These are phyloP conservation scores for Fistularia tabacaria DNA, from an alignment of 2,797 vertebrate species.

Conservation along the genomic window DNA sequence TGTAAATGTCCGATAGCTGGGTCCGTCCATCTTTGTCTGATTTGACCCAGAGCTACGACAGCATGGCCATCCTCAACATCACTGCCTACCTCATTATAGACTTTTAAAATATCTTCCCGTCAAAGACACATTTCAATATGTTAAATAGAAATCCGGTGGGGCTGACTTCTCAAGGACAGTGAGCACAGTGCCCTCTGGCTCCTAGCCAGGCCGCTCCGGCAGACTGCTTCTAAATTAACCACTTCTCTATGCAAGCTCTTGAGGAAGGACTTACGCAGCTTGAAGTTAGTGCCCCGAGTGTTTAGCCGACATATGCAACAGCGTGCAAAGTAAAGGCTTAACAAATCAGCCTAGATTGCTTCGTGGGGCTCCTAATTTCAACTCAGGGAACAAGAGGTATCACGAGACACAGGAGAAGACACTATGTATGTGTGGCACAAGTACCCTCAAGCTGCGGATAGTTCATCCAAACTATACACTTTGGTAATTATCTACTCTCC, in stretches of 20 bases:
- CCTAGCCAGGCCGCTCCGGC: conserved; percentile 75
- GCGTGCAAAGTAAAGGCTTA: conserved; percentile 73
- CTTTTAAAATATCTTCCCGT: conserved; percentile 78
- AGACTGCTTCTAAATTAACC: conserved; percentile 82
- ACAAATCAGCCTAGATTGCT: conserved; percentile 79
- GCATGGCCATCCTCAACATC: conserved; percentile 60
- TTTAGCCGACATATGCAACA: conserved; percentile 67
- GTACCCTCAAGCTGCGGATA: conserved; percentile 73
- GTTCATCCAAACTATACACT: conserved; percentile 75
- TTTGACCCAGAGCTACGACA: conserved; percentile 72
- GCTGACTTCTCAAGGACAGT: conserved; percentile 76
- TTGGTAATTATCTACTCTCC: conserved; percentile 78
- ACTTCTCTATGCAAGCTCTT: conserved; percentile 63
- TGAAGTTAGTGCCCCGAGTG: conserved; percentile 65
- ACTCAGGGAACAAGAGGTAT: conserved; percentile 58
- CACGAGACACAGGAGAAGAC: conserved; percentile 53
- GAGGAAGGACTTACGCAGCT: conserved; percentile 71
- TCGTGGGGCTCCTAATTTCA: conserved; percentile 61
- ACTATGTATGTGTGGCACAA: conserved; percentile 64
- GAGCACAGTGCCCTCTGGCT: conserved; percentile 78
- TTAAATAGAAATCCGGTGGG: conserved; percentile 76
- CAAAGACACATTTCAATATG: conserved; percentile 77
- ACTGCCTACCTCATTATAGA: conserved; percentile 68
- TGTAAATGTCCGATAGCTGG: conserved; percentile 68
- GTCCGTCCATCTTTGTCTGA: conserved; percentile 71